These are phyloP conservation scores for Zenarchopterus dispar DNA, from an alignment of 2,797 vertebrate genomes.

Conservation along the genomic window DNA sequence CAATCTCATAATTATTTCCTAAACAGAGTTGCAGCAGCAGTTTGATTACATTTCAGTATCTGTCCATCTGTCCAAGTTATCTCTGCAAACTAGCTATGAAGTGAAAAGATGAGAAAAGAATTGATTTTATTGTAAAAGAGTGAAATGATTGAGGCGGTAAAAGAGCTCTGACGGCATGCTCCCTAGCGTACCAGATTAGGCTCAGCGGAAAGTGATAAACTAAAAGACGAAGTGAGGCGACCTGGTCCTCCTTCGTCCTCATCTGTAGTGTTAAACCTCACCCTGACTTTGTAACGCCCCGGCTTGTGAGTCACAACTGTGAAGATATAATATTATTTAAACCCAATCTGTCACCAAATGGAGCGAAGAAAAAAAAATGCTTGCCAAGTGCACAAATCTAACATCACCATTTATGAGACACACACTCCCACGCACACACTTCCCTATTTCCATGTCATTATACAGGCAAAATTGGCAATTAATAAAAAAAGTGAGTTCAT, in stretches of 20 bases:
- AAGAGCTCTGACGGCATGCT: slow-evolving; percentile 41
- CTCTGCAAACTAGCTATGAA: slow-evolving; percentile 24
- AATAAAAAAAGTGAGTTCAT: slow-evolving; percentile 62
- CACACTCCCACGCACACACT: slow-evolving; percentile 37
- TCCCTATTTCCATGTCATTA: slow-evolving; percentile 65
- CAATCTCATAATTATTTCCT: slow-evolving; percentile 21
- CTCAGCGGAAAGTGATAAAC: slow-evolving; percentile 60
- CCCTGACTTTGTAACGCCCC: slow-evolving; percentile 68
- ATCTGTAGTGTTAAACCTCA: slow-evolving; percentile 75
- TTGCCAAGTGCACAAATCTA: slow-evolving; percentile 75
- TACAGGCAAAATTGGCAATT: slow-evolving; percentile 66
- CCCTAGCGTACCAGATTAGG: slow-evolving; percentile 53
- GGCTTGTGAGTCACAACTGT: slow-evolving; percentile 79
- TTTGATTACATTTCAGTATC: slow-evolving; percentile 37
- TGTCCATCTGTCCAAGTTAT: slow-evolving; percentile 30
- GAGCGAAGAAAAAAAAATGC: slow-evolving; percentile 56
- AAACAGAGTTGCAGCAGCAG: slow-evolving; percentile 7
- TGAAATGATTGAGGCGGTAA: slow-evolving; percentile 29
- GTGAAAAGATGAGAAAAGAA: slow-evolving; percentile 9
- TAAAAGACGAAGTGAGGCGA: slow-evolving; percentile 63
- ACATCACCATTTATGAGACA: slow-evolving; percentile 61
- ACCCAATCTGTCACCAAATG: slow-evolving; percentile 80
- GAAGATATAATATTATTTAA: slow-evolving; percentile 79
- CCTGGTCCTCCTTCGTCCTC: slow-evolving; percentile 66
- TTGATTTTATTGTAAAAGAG: slow-evolving; percentile 7